phyloP scores from a whole-genome alignment of 2,113 vertebrate genomes.

The Crotalus viridis region DNA sequence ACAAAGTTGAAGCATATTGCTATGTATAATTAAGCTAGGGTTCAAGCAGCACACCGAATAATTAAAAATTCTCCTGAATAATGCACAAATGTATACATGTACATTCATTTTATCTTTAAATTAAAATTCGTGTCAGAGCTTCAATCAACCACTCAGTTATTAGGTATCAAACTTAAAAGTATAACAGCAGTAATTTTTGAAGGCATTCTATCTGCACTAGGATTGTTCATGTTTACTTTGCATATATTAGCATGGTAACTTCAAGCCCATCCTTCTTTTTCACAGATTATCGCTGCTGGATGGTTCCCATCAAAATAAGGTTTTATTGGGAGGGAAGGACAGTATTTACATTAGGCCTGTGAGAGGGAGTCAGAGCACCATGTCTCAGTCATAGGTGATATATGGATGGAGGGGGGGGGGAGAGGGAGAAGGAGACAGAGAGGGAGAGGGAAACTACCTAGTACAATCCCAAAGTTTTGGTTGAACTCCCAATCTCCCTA shows the following conservation, averaged over 20 bases:
- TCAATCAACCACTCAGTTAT: not conserved
- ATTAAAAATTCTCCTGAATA: not conserved
- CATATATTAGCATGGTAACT: not conserved
- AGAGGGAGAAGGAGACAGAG: too few relatives aligned
- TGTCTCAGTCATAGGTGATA: not conserved
- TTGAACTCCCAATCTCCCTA: not conserved
- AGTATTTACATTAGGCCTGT: not conserved
- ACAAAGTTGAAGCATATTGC: not conserved
- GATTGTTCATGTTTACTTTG: not conserved
- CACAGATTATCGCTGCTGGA: not conserved
- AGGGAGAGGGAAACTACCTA: not conserved
- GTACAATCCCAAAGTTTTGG: not conserved
- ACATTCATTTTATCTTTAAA: not conserved
- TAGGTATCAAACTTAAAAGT: not conserved
- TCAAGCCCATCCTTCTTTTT: not conserved
- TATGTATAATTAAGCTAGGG: not conserved
- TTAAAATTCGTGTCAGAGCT: not conserved
- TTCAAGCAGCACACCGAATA: not conserved
- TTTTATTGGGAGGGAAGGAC: not conserved
- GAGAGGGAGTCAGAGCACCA: not conserved
- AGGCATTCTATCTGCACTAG: not conserved
- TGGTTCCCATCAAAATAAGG: not conserved
- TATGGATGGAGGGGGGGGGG: not conserved
- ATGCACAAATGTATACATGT: not conserved
- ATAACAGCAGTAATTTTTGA: not conserved